Conservation (phyloP, 1,140 invertebrate genomes). For the Hyles vespertilio region DNA sequence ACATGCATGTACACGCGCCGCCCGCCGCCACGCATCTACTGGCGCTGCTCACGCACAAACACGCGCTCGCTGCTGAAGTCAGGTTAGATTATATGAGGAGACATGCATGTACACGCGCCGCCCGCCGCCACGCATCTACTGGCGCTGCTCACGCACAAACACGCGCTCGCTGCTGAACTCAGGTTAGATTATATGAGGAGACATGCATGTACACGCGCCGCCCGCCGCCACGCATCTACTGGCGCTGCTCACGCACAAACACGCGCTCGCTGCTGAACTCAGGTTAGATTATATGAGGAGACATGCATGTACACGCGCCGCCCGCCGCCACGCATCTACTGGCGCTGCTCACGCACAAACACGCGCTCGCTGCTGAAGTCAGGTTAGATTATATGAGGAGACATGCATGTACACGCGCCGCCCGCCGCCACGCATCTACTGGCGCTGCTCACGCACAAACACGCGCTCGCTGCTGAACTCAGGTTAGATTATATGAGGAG, state of each 20-base stretch:
- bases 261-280: slow-evolving; percentile 29
- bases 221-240: slow-evolving; percentile 24
- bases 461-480: slow-evolving; percentile 29
- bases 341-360: slow-evolving; percentile 27
- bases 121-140: slow-evolving; percentile 24
- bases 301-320: background rate
- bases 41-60: slow-evolving; percentile 27
- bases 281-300: slow-evolving; percentile 16
- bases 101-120: background rate
- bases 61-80: slow-evolving; percentile 30
- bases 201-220: background rate
- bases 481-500: slow-evolving; percentile 16
- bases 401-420: background rate
- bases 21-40: slow-evolving; percentile 24
- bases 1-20: background rate
- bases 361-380: slow-evolving; percentile 30
- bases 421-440: slow-evolving; percentile 24
- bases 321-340: slow-evolving; percentile 24
- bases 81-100: slow-evolving; percentile 16
- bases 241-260: slow-evolving; percentile 27
- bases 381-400: slow-evolving; percentile 16
- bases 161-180: slow-evolving; percentile 29
- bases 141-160: slow-evolving; percentile 27
- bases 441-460: slow-evolving; percentile 27
- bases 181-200: slow-evolving; percentile 16